These are phyloP conservation scores for Micronisus gabar DNA, from an alignment of 2,113 vertebrate genomes.

Conservation along the genomic window DNA sequence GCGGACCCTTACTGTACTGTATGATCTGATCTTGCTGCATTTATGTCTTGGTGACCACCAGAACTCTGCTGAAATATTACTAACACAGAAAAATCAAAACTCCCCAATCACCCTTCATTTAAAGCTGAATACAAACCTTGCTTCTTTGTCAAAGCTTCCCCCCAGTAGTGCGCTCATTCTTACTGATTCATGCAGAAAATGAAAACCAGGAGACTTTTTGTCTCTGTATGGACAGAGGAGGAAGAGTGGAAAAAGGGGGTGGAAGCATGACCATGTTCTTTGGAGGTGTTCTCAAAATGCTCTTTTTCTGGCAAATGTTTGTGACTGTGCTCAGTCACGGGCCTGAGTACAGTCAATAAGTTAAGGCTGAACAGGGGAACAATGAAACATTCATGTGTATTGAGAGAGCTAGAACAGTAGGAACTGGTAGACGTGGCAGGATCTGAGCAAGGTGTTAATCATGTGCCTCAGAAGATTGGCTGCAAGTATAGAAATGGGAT, in stretches of 20 bases:
- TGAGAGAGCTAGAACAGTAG: background rate
- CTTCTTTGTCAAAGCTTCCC: background rate
- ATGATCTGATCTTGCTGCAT: background rate
- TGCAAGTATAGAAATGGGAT: background rate
- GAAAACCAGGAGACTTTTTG: conserved; percentile 41
- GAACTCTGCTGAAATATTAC: background rate
- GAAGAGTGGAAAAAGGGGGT: background rate
- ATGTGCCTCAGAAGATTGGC: background rate
- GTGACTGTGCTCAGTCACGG: background rate
- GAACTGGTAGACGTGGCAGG: conserved; percentile 1
- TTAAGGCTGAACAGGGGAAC: background rate
- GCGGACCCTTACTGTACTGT: background rate
- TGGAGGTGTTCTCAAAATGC: background rate
- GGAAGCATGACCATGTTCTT: conserved; percentile 22
- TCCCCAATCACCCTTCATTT: background rate
- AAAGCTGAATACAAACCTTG: conserved; percentile 4
- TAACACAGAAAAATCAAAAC: background rate
- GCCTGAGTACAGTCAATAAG: background rate
- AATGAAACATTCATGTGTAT: conserved; percentile 10
- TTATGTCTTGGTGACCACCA: background rate
- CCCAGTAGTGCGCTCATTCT: background rate
- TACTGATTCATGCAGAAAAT: conserved; percentile 52
- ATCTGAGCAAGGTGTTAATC: conserved; percentile 33
- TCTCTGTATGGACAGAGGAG: background rate
- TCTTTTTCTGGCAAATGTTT: background rate